Evolutionary conservation across 2,797 vertebrate genomes (phyloP).

Genomic region (Thripadectes ignobilis): DNA sequence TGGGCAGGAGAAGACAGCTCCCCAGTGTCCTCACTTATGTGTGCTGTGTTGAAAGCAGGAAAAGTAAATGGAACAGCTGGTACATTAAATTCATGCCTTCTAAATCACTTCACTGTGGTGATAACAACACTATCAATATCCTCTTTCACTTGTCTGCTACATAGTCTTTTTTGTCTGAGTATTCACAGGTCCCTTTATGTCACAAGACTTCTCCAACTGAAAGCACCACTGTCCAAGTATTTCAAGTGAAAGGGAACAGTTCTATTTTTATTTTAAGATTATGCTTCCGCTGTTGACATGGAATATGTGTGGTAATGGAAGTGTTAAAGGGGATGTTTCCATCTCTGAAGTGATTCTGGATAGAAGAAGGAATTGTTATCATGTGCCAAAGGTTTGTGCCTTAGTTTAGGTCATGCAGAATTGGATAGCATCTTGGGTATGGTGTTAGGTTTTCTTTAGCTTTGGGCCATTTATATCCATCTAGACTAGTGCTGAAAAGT

Average conservation of each 20-base stretch:
- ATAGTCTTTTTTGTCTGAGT: conserved; percentile 48
- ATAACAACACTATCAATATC: conserved; percentile 67
- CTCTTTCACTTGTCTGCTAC: conserved; percentile 58
- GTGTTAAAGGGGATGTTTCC: not conserved
- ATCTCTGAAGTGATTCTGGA: not conserved
- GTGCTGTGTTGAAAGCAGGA: conserved; percentile 16
- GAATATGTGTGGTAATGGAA: conserved; percentile 19
- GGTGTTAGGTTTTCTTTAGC: not conserved
- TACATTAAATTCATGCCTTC: conserved; percentile 65
- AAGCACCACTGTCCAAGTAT: conserved; percentile 40
- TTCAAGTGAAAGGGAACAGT: conserved; percentile 29
- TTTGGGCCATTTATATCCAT: not conserved
- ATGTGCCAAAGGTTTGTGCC: not conserved
- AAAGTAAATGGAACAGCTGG: conserved; percentile 61
- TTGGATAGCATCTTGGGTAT: not conserved
- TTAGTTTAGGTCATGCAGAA: not conserved
- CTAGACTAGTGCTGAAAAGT: not conserved
- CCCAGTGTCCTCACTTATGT: conserved; percentile 36
- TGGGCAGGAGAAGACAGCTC: conserved; percentile 27
- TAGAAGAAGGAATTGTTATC: conserved; percentile 11
- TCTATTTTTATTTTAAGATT: conserved; percentile 56
- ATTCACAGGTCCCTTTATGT: conserved; percentile 50
- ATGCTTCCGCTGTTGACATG: conserved; percentile 40
- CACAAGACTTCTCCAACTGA: conserved; percentile 15
- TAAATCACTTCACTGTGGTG: conserved; percentile 66